phyloP scores from a whole-genome alignment of 2,888 invertebrate species.

The Platycheirus albimanus region DNA sequence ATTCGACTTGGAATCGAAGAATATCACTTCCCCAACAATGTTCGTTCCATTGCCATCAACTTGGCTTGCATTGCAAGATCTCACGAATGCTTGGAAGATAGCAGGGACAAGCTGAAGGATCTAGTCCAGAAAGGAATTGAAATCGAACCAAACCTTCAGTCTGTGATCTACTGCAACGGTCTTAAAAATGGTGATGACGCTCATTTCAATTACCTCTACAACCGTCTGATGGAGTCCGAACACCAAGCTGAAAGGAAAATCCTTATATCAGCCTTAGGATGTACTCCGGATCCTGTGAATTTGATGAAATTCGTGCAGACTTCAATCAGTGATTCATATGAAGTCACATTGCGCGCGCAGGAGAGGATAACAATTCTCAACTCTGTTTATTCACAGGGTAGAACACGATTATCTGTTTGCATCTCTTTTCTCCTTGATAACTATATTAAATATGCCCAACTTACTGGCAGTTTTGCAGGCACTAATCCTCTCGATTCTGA shows the following conservation, averaged over 20 bases:
- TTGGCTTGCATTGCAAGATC: slow-evolving; percentile 79
- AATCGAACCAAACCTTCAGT: slow-evolving; percentile 80
- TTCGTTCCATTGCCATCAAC: slow-evolving; percentile 78
- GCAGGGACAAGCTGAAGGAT: slow-evolving; percentile 76
- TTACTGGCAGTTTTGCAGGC: slow-evolving; percentile 77
- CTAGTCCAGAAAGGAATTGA: slow-evolving; percentile 74
- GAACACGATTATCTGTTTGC: slow-evolving; percentile 83
- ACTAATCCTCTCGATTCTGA: slow-evolving; percentile 78
- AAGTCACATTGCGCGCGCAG: slow-evolving; percentile 76
- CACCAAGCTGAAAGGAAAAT: slow-evolving; percentile 85
- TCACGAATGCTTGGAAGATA: slow-evolving; percentile 77
- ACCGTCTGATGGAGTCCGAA: slow-evolving; percentile 83
- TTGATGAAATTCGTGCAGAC: slow-evolving; percentile 83
- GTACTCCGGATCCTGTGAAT: slow-evolving; percentile 84
- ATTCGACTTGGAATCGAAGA: slow-evolving; percentile 79
- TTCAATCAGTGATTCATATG: slow-evolving; percentile 75
- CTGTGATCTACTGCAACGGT: slow-evolving; percentile 81
- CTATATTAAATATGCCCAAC: slow-evolving; percentile 78
- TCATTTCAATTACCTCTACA: slow-evolving; percentile 86
- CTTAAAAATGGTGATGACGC: slow-evolving; percentile 81
- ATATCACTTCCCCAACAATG: slow-evolving; percentile 78
- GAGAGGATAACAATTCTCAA: slow-evolving; percentile 78
- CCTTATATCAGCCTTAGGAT: slow-evolving; percentile 86
- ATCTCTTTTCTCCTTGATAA: slow-evolving; percentile 83
- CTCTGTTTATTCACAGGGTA: slow-evolving; percentile 78